phyloP scores from a whole-genome alignment of 2,113 vertebrate genomes.

The Heterotilapia buettikoferi region DNA sequence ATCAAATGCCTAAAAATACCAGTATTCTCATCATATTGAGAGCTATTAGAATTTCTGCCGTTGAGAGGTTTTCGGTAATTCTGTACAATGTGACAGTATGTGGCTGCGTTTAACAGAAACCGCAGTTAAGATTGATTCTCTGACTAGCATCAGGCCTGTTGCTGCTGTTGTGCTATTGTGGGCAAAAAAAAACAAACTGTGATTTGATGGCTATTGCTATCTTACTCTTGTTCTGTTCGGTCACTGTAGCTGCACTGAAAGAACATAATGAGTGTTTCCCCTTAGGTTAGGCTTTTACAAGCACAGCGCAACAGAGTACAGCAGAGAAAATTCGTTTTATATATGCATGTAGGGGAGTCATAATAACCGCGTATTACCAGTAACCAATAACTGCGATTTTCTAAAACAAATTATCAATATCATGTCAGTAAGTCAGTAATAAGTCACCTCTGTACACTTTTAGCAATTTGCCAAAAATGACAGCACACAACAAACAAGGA shows the following conservation, averaged over 20 bases:
- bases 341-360: background rate
- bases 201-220: constrained; percentile 47
- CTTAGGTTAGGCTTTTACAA: background rate
- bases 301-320: background rate
- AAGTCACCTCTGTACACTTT: background rate
- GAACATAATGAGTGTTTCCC: background rate
- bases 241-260: background rate
- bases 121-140: constrained; percentile 55
- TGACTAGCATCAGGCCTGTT: constrained; percentile 8
- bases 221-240: constrained; percentile 1
- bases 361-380: background rate
- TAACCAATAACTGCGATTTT: background rate
- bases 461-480: background rate
- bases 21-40: constrained; percentile 65
- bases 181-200: background rate
- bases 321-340: background rate
- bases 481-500: background rate
- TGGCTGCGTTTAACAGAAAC: constrained; percentile 54
- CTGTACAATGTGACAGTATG: constrained; percentile 63
- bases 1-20: constrained; percentile 74
- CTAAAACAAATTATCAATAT: background rate
- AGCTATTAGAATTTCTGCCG: constrained; percentile 59
- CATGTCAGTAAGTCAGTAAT: background rate
- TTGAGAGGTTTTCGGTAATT: constrained; percentile 57
- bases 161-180: constrained; percentile 25